phyloP scores from a whole-genome alignment of 2,113 vertebrate genomes.

The Scomber japonicus region DNA sequence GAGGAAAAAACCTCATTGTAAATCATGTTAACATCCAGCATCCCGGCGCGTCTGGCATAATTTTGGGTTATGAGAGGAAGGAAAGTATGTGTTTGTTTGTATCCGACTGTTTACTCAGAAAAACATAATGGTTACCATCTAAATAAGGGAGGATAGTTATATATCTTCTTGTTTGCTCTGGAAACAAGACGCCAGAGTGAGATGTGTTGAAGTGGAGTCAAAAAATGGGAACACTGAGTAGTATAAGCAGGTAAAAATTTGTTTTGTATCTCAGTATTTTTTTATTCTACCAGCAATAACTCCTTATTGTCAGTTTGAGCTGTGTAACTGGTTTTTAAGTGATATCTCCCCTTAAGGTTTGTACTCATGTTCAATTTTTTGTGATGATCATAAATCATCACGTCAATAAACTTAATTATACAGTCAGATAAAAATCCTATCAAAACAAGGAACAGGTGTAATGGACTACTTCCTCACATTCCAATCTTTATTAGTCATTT shows the following conservation, averaged over 20 bases:
- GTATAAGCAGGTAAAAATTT: background rate
- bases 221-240: slow-evolving; percentile 4
- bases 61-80: slow-evolving; percentile 40
- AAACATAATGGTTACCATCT: slow-evolving; percentile 28
- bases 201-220: slow-evolving; percentile 25
- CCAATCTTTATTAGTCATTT: slow-evolving; percentile 38
- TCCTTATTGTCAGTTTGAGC: background rate
- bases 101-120: slow-evolving; percentile 38
- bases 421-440: background rate
- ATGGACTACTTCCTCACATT: slow-evolving; percentile 21
- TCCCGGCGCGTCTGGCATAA: slow-evolving; percentile 53
- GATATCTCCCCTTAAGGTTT: slow-evolving; percentile 5
- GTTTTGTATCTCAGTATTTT: background rate
- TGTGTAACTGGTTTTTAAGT: slow-evolving; percentile 24
- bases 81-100: slow-evolving; percentile 66
- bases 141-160: slow-evolving; percentile 33
- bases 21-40: slow-evolving; percentile 56
- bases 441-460: background rate
- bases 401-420: slow-evolving; percentile 22
- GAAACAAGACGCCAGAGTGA: slow-evolving; percentile 23
- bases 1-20: slow-evolving; percentile 52
- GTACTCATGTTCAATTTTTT: background rate
- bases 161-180: slow-evolving; percentile 24
- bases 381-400: slow-evolving; percentile 17
- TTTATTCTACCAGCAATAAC: slow-evolving; percentile 2